Conservation (phyloP, 2,113 vertebrate genomes). For the Cricetomys ansorgei region DNA sequence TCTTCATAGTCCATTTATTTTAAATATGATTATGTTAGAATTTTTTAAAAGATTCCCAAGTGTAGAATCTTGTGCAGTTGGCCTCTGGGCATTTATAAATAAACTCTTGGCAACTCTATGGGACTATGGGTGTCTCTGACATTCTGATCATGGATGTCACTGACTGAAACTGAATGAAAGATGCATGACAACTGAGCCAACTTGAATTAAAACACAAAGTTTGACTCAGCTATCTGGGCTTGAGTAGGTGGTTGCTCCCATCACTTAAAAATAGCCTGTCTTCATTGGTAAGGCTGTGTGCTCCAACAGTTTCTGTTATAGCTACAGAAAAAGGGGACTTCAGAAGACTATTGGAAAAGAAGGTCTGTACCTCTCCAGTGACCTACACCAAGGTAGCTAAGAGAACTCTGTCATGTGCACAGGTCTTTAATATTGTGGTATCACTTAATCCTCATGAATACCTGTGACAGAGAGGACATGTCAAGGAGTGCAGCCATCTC, state of each 20-base stretch:
- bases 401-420: not conserved
- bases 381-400: not conserved
- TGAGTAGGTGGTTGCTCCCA: not conserved
- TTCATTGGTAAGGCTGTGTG: not conserved
- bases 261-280: not conserved
- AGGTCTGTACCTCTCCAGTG: not conserved
- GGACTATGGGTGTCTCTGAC: not conserved
- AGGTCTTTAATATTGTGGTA: not conserved
- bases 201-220: not conserved
- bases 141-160: not conserved
- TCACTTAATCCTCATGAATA: not conserved
- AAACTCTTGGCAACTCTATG: not conserved
- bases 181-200: not conserved
- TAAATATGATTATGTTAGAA: conserved; percentile 23
- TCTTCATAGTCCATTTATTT: conserved; percentile 39
- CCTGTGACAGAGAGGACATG: not conserved
- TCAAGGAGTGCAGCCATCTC: not conserved
- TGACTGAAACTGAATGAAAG: conserved; percentile 23
- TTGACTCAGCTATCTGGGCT: not conserved
- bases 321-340: not conserved
- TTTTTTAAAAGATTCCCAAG: conserved; percentile 25
- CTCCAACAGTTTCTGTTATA: not conserved
- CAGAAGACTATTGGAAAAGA: conserved; percentile 26
- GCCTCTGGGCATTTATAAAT: not conserved
- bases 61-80: not conserved